These are phyloP conservation scores for Manis javanica DNA, from an alignment of 2,797 vertebrate genomes.

Conservation along the genomic window DNA sequence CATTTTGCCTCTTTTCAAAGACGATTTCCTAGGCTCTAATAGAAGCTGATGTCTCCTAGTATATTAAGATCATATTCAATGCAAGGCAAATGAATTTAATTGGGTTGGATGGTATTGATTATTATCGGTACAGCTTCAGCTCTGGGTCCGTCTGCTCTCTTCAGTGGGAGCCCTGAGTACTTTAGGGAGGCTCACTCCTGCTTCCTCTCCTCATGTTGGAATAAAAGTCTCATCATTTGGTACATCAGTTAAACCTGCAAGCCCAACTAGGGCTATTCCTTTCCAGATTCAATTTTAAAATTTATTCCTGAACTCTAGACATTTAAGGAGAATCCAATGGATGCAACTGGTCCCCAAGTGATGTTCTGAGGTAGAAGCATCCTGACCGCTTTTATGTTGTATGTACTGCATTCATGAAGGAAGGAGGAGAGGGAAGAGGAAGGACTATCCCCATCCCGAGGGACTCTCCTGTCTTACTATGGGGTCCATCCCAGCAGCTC, in stretches of 20 bases:
- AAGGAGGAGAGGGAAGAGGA: not conserved
- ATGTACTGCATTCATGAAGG: not conserved
- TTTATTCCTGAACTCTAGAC: not conserved
- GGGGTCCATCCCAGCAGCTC: not conserved
- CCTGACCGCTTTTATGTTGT: not conserved
- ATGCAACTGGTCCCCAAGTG: not conserved
- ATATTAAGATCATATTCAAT: conserved; percentile 65
- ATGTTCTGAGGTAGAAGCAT: not conserved
- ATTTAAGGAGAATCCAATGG: conserved; percentile 4
- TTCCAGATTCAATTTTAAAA: not conserved
- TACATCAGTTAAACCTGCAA: not conserved
- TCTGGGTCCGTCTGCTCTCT: not conserved
- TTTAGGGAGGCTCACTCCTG: not conserved
- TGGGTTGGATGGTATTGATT: conserved; percentile 76
- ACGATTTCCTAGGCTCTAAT: conserved; percentile 69
- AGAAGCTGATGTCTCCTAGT: conserved; percentile 65
- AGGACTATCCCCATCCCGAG: no score
- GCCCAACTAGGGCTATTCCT: not conserved
- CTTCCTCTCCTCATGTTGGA: not conserved
- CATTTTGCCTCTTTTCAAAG: conserved; percentile 75
- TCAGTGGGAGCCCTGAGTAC: not conserved
- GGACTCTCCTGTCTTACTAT: not conserved
- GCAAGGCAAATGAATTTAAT: conserved; percentile 69
- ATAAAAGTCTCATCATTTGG: conserved; percentile 19
- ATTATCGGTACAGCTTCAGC: conserved; percentile 1